Percentiles rank a stretch among this genome's conserved stretches.
Evolutionary conservation across 2,888 invertebrate species (phyloP).

Genomic region (Epirrhoe tristata): DNA sequence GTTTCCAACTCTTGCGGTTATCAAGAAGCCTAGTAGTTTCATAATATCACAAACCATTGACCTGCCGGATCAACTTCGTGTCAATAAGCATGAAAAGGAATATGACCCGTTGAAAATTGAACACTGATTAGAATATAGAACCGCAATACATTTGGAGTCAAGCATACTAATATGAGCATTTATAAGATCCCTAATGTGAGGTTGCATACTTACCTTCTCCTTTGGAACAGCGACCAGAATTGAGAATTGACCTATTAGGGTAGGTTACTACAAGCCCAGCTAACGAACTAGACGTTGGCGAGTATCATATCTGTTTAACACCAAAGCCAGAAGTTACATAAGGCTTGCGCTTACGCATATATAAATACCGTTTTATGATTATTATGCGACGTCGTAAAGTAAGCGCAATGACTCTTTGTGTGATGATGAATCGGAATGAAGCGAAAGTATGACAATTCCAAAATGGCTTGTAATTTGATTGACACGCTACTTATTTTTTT

Average conservation of each 20-base stretch:
- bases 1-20: not conserved
- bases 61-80: not conserved
- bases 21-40: not conserved
- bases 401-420: constrained; percentile 16
- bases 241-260: too few relatives aligned
- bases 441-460: constrained; percentile 18
- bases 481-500: not conserved
- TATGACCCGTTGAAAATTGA: constrained; percentile 4
- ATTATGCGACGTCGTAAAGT: constrained; percentile 21
- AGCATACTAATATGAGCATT: too few relatives aligned
- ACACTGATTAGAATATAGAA: not conserved
- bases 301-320: not conserved
- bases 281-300: too few relatives aligned
- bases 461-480: constrained; percentile 11
- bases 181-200: too few relatives aligned
- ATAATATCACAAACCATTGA: constrained; percentile 5
- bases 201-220: too few relatives aligned
- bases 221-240: too few relatives aligned
- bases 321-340: constrained; percentile 8
- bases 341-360: constrained; percentile 14
- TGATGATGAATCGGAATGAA: constrained; percentile 19
- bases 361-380: constrained; percentile 27
- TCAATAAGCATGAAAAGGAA: not conserved
- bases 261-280: too few relatives aligned
- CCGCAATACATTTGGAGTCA: not conserved